Evolutionary conservation across 2,113 vertebrate species (phyloP).

Genomic region (Nipponia nippon): DNA sequence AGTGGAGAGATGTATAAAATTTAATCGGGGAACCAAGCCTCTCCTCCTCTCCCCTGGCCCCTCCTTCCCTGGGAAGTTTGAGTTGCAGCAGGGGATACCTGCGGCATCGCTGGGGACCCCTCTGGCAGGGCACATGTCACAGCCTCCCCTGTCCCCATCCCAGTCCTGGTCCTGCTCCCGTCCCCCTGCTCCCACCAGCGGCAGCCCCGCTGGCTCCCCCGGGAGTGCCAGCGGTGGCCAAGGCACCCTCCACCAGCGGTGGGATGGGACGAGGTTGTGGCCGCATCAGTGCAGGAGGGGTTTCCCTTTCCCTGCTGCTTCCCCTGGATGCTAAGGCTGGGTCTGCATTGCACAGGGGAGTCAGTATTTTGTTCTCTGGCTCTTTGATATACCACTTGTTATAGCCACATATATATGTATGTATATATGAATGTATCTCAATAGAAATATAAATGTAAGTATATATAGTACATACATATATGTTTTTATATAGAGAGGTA

Average conservation of each 20-base stretch:
- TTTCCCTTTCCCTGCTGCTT: not conserved
- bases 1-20: constrained; percentile 67
- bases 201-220: rapidly evolving
- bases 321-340: not conserved
- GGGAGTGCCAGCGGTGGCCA: rapidly evolving
- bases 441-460: not conserved
- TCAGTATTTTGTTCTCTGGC: not conserved
- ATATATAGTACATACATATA: not conserved
- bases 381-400: not conserved
- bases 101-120: not conserved
- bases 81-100: not conserved
- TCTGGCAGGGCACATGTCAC: rapidly evolving
- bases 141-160: rapidly evolving
- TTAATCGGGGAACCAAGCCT: constrained; percentile 38
- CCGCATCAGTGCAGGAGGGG: not conserved
- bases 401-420: not conserved
- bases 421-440: not conserved
- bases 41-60: not conserved
- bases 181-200: not conserved
- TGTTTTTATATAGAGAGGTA: not conserved
- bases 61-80: not conserved
- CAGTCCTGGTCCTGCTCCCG: not conserved
- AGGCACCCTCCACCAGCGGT: not conserved
- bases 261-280: not conserved
- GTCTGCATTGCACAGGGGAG: not conserved